Conservation (phyloP, 2,888 invertebrate species). For the Phymatocera aterrima region DNA sequence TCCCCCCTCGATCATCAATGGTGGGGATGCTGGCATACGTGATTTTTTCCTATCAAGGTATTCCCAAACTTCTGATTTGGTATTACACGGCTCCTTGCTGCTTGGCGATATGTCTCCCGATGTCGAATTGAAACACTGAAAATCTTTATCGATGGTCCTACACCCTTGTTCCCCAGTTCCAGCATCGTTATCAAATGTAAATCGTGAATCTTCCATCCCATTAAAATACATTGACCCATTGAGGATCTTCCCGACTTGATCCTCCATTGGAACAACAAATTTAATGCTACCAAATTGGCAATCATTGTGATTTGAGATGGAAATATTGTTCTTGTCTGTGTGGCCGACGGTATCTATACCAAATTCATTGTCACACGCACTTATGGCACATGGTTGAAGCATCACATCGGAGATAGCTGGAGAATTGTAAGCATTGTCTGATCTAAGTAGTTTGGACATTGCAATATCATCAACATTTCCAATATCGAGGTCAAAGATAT, state of each 20-base stretch:
- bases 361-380: not conserved
- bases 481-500: not conserved
- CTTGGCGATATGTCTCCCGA: not conserved
- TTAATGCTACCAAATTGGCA: not conserved
- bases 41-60: not conserved
- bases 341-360: not conserved
- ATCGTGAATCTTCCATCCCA: not conserved
- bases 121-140: not conserved
- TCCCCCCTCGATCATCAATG: not conserved
- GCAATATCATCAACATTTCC: constrained; percentile 22
- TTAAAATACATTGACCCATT: not conserved
- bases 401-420: not conserved
- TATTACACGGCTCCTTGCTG: not conserved
- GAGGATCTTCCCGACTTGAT: not conserved
- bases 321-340: not conserved
- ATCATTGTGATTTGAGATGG: not conserved
- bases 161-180: not conserved
- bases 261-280: not conserved
- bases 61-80: not conserved
- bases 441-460: not conserved
- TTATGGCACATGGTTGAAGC: not conserved
- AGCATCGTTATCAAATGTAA: not conserved
- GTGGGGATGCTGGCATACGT: not conserved
- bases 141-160: not conserved
- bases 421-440: not conserved